Percentiles rank a stretch among this genome's conserved stretches.
Evolutionary conservation across 2,888 invertebrate genomes (phyloP).

Genomic region (Machimus atricapillus): DNA sequence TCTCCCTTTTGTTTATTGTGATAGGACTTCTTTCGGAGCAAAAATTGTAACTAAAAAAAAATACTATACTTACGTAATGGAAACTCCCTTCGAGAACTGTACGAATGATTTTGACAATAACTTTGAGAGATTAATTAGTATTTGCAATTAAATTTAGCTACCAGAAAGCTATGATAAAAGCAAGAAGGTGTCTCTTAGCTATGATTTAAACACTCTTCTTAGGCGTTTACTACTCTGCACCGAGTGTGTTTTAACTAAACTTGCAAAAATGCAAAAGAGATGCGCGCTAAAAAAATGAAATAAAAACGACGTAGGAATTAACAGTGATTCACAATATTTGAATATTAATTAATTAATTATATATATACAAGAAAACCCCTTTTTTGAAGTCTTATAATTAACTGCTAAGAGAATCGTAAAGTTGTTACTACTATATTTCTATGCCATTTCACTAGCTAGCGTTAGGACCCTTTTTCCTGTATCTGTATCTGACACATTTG

Average conservation of each 20-base stretch:
- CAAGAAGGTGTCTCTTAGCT: constrained; percentile 1
- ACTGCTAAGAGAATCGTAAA: constrained; percentile 19
- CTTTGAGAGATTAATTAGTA: constrained; percentile 35
- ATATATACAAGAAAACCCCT: constrained; percentile 22
- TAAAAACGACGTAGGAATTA: not conserved
- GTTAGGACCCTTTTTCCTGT: not conserved
- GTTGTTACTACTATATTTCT: constrained; percentile 25
- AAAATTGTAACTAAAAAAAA: not conserved
- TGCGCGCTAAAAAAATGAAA: not conserved
- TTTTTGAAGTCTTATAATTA: constrained; percentile 32
- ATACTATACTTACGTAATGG: not conserved
- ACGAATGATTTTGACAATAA: constrained; percentile 53
- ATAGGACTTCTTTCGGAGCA: not conserved
- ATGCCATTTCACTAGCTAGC: constrained; percentile 17
- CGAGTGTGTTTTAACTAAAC: not conserved
- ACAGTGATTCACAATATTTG: constrained; percentile 17
- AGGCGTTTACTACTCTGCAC: not conserved
- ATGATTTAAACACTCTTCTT: constrained; percentile 5
- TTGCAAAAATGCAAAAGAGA: not conserved
- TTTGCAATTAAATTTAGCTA: constrained; percentile 14
- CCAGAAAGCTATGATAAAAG: not conserved
- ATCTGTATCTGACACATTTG: constrained; percentile 10
- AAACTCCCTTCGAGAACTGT: constrained; percentile 45
- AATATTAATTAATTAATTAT: too few relatives aligned
- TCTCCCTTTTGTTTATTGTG: constrained; percentile 4